Evolutionary conservation across 2,797 vertebrate species (phyloP).

Genomic region (Mus minutoides): DNA sequence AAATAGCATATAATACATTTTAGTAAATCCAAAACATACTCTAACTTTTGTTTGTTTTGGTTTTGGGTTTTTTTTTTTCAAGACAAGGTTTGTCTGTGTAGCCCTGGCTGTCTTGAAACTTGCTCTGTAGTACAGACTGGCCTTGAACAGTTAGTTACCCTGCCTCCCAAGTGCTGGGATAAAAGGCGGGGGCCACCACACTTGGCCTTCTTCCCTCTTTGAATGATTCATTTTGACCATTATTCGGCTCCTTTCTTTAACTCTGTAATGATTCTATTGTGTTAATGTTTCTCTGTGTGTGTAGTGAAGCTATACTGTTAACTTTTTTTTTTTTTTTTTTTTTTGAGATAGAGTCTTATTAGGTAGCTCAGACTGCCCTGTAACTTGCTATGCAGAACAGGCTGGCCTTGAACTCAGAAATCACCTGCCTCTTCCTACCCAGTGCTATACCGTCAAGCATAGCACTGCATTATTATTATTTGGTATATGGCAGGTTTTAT

Average conservation of each 20-base stretch:
- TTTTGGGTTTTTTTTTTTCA: background rate
- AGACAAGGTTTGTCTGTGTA: background rate
- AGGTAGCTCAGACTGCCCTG: background rate
- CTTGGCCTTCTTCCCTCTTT: background rate
- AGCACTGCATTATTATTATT: background rate
- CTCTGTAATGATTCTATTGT: background rate
- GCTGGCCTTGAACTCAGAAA: background rate
- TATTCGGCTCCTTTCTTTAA: background rate
- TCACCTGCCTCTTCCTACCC: background rate
- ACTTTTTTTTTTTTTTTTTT: too few relatives aligned
- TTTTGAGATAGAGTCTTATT: background rate
- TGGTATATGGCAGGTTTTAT: background rate
- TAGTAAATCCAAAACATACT: background rate
- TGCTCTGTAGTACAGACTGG: background rate
- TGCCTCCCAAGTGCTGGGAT: background rate
- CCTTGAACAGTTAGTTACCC: background rate
- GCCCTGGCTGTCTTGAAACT: background rate
- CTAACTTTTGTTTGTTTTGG: background rate
- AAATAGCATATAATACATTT: background rate
- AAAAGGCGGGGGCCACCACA: background rate
- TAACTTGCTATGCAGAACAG: background rate
- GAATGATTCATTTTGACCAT: background rate
- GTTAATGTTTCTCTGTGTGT: background rate
- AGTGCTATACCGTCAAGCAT: background rate
- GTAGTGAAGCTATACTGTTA: background rate